Base-by-base conservation (phyloP, 2,888 invertebrate species). In the Desoria tigrina region DNA sequence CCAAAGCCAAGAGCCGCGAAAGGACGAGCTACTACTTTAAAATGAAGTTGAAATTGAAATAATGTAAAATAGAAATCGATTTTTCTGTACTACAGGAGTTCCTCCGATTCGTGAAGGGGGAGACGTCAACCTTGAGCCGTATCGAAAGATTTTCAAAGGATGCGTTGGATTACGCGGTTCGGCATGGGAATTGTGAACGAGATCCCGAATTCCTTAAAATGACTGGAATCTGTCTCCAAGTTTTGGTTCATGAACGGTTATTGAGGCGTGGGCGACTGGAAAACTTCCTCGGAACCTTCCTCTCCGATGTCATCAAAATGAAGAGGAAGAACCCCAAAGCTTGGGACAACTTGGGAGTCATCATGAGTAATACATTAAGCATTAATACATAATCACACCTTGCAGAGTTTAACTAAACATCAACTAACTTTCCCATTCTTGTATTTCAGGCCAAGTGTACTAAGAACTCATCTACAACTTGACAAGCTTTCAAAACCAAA, bases 341-440 rank as follows among this genome's bases (percentile, higher is more conserved):
- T 3, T 72, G 74, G 72, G 62, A 65, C 32, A 63, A 66, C 18
- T 74, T 72, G 54, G 74, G 74, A 16, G 61, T 65, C 11, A 72
- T 74, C 58, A 63, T 74, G 45, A 71, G 73, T 71, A 54, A 66
- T n/a, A n/a, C n/a, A n/a, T n/a, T n/a, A n/a, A n/a, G n/a, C n/a
- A n/a, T n/a, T n/a, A n/a, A n/a, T n/a, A n/a, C n/a, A n/a, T n/a
- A n/a, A n/a, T n/a, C n/a, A 32, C 11, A 11, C 11, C 11, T 32
- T 32, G 32, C 11, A 32, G 11, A 7, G 4, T 32, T 32, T 32
- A 32, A 32, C 32, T 32, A 7, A 32, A 4, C 32, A 32, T 32
- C 11, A 32, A 32, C 32, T 32, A 11, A 32, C 11, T 4, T 32
- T 32, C 11, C 32, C 4, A 32, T 32, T 32, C 11, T 32, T 32